Evolutionary conservation across 2,888 invertebrate species (phyloP).

Genomic region (Achlya flavicornis): DNA sequence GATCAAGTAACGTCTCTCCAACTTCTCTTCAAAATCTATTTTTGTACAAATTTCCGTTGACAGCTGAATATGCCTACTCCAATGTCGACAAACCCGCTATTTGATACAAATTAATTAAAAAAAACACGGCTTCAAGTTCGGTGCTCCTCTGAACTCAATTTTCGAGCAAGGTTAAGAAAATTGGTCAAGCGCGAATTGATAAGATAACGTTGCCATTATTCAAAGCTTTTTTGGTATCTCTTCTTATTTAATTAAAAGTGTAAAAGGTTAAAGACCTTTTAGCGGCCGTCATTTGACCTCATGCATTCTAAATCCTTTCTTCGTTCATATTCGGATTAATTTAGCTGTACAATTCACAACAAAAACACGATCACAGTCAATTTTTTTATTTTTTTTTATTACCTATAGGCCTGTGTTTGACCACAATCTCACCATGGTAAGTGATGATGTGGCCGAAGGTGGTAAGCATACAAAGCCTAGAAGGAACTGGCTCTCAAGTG

Average conservation of each 20-base stretch:
- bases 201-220: slow-evolving; percentile 1
- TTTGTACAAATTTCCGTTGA: not conserved
- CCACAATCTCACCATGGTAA: too few relatives aligned
- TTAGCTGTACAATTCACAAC: too few relatives aligned
- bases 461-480: too few relatives aligned
- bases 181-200: slow-evolving; percentile 4
- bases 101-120: not conserved
- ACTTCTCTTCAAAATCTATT: too few relatives aligned
- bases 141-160: not conserved
- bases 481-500: too few relatives aligned
- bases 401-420: too few relatives aligned
- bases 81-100: not conserved
- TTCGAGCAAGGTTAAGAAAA: not conserved
- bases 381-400: too few relatives aligned
- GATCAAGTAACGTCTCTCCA: too few relatives aligned
- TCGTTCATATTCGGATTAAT: too few relatives aligned
- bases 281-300: not conserved
- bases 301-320: too few relatives aligned
- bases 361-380: too few relatives aligned
- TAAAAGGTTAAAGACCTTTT: not conserved
- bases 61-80: not conserved
- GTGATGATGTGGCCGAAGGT: too few relatives aligned
- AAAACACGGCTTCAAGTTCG: not conserved
- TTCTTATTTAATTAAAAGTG: not conserved
- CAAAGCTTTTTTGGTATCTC: not conserved